These are phyloP conservation scores for Myotis daubentonii DNA, from an alignment of 2,797 vertebrate genomes.

Conservation along the genomic window DNA sequence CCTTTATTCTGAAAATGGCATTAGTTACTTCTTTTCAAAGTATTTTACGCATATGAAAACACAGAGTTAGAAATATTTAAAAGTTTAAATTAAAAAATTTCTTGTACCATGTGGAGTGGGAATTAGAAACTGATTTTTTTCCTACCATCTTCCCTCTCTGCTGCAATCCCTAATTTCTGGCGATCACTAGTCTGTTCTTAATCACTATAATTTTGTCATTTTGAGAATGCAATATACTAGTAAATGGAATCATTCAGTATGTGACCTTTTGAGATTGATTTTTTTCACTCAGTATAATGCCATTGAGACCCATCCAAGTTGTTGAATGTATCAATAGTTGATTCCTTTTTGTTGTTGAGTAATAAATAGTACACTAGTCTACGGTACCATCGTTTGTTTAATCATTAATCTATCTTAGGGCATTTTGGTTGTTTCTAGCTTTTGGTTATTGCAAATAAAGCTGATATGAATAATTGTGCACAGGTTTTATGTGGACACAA, in stretches of 20 bases:
- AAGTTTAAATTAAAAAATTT: constrained; percentile 17
- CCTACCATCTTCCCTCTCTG: background rate
- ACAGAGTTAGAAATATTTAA: constrained; percentile 15
- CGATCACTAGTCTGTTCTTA: background rate
- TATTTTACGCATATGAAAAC: constrained; percentile 21
- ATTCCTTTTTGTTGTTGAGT: background rate
- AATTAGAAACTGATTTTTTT: constrained; percentile 10
- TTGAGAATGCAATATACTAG: background rate
- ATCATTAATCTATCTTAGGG: background rate
- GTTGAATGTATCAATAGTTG: background rate
- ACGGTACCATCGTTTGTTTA: background rate
- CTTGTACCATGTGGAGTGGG: background rate
- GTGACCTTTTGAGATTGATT: constrained; percentile 9
- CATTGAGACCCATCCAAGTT: background rate
- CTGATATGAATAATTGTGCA: background rate
- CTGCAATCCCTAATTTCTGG: background rate
- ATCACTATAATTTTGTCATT: background rate
- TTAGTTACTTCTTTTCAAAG: background rate
- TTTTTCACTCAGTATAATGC: background rate
- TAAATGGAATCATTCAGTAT: background rate
- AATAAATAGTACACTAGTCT: background rate
- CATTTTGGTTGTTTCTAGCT: background rate
- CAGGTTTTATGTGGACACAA: background rate
- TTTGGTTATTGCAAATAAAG: background rate
- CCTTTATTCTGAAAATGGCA: background rate